A percentile compares a stretch with the other conserved stretches of the same genome.
Evolutionary conservation across 2,797 vertebrate genomes (phyloP).

Genomic region (Spondyliosoma cantharus): DNA sequence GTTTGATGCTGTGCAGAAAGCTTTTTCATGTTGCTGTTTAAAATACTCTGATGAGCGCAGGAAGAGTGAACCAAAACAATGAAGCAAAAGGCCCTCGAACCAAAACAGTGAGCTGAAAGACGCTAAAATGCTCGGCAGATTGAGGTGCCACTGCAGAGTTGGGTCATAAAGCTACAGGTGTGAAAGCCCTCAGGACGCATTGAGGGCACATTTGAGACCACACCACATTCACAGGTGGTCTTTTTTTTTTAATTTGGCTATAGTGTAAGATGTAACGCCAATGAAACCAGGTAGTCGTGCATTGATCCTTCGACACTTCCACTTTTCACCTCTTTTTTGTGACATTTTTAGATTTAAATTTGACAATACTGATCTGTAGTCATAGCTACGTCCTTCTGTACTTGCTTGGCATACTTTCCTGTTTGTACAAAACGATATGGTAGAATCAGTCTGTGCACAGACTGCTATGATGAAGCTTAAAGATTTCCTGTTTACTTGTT

Average conservation of each 20-base stretch:
- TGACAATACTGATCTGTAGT: neutral
- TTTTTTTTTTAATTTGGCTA: no score
- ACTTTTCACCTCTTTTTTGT: neutral
- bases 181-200: no score
- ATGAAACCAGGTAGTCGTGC: no score
- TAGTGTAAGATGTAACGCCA: no score
- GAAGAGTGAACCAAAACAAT: neutral
- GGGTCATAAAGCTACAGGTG: neutral
- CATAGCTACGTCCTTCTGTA: neutral
- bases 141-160: neutral
- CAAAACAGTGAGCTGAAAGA: neutral
- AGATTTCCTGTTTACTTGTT: conserved; percentile 13
- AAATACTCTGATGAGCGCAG: neutral
- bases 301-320: no score
- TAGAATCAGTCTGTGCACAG: neutral
- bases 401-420: neutral
- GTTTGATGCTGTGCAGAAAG: neutral
- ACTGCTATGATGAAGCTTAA: neutral
- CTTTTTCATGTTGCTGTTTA: neutral
- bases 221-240: no score
- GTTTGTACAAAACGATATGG: neutral
- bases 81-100: neutral
- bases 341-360: neutral
- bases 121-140: neutral
- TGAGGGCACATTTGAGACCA: no score